Percentiles rank a stretch among this genome's conserved stretches.
Evolutionary conservation across 2,888 invertebrate species (phyloP).

Genomic region (Nematopogon swammerdamellus): DNA sequence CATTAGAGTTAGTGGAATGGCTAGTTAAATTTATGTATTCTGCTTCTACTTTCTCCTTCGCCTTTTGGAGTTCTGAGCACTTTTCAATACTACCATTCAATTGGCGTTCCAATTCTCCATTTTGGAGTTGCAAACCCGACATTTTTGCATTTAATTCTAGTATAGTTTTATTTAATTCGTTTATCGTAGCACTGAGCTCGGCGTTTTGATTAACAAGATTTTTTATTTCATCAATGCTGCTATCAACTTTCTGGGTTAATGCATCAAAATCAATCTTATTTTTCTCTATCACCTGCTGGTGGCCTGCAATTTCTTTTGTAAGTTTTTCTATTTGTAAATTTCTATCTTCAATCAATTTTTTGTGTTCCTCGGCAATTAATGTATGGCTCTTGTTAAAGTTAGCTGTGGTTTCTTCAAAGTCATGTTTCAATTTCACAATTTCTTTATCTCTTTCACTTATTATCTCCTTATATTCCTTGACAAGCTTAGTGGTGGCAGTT

Average conservation of each 20-base stretch:
- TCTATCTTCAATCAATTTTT: constrained; percentile 48
- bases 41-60: constrained; percentile 57
- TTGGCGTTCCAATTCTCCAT: constrained; percentile 58
- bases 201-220: constrained; percentile 40
- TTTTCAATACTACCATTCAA: constrained; percentile 53
- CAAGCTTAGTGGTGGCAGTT: constrained; percentile 36
- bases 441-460: constrained; percentile 54
- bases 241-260: constrained; percentile 41
- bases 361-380: constrained; percentile 49
- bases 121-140: constrained; percentile 45
- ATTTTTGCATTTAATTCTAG: constrained; percentile 36
- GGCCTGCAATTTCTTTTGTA: constrained; percentile 43
- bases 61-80: constrained; percentile 49
- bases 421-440: constrained; percentile 46
- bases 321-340: constrained; percentile 49
- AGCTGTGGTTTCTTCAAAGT: constrained; percentile 44
- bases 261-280: constrained; percentile 45
- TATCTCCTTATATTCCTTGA: constrained; percentile 44
- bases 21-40: constrained; percentile 59
- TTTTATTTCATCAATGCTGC: constrained; percentile 39
- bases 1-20: constrained; percentile 58
- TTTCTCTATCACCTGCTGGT: constrained; percentile 41
- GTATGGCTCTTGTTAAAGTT: constrained; percentile 48
- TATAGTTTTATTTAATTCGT: constrained; percentile 35
- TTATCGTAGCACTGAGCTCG: constrained; percentile 34